A percentile compares a stretch with the other conserved stretches of the same genome.
These are phyloP conservation scores for Mellilla xanthometata DNA, from an alignment of 2,888 invertebrate genomes.

Conservation along the genomic window DNA sequence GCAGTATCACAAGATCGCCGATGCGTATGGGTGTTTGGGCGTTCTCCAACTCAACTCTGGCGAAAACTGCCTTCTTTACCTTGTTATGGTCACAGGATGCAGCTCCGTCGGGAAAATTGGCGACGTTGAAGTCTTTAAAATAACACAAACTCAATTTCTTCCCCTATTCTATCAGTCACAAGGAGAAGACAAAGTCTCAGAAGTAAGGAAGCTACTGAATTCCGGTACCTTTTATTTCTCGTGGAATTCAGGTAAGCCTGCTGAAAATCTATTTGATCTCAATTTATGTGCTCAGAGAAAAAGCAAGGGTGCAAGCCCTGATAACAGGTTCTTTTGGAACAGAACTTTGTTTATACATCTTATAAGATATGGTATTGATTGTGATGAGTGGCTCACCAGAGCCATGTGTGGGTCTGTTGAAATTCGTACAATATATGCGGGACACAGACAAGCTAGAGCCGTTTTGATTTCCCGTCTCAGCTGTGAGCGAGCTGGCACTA, in stretches of 20 bases:
- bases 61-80: slow-evolving; percentile 91
- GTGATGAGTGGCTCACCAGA: slow-evolving; percentile 95
- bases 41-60: slow-evolving; percentile 94
- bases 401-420: slow-evolving; percentile 99
- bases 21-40: slow-evolving; percentile 98
- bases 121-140: slow-evolving; percentile 96
- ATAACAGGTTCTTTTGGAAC: slow-evolving; percentile 99
- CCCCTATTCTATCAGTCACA: slow-evolving; percentile 89
- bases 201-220: slow-evolving; percentile 93
- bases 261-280: slow-evolving; percentile 89
- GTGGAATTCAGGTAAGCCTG: slow-evolving; percentile 84
- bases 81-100: slow-evolving; percentile 97
- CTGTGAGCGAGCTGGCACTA: slow-evolving; percentile 98
- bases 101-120: slow-evolving; percentile 98
- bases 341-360: slow-evolving; percentile 97
- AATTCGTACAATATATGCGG: slow-evolving; percentile 98
- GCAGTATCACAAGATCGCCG: slow-evolving; percentile 94
- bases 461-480: slow-evolving; percentile 98
- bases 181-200: slow-evolving; percentile 84
- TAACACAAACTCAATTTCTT: slow-evolving; percentile 95
- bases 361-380: slow-evolving; percentile 95
- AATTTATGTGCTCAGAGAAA: slow-evolving; percentile 97
- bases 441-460: slow-evolving; percentile 95
- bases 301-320: slow-evolving; percentile 90
- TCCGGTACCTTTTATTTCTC: slow-evolving; percentile 99